Evolutionary conservation across 2,113 vertebrate species (phyloP), one percentile per base, ranked within the genome.

Genomic region (Cyprinodon variegatus): DNA sequence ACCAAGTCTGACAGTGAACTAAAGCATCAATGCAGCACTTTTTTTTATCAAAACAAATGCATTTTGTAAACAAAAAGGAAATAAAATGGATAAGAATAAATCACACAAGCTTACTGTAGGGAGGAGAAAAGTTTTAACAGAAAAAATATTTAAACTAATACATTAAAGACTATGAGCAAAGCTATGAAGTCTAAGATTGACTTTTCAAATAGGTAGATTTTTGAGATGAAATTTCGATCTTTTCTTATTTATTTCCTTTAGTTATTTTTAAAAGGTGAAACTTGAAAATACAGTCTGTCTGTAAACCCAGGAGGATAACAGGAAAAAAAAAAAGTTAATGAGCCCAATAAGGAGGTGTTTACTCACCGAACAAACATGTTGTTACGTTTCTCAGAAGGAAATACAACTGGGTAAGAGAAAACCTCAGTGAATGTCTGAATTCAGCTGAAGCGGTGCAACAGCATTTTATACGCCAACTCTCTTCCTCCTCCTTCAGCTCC

Each of bases 301-400:
- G 61, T 38, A 17, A n/a, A 20, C 20, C 20, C 50, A 57, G 50
- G 37, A 7, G 4, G 15, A 63, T 3, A 8, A 37, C 15, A 14
- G 0, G 2, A 20, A 29, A 48, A 48, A 37, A 37, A 20, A 11
- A 43, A 22, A 17, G 65, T 57, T 68, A 11, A 40, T 69, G 14
- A 39, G 38, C 12, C 12, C 39, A 65, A 46, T 39, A 59, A 41
- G 41, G 15, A 72, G 63, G 20, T 39, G 29, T 65, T 40, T 13
- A 88, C 88, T 90, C 73, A 90, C 88, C 82, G 67, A 14, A 0
- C 72, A 13, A 84, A 46, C 88, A 90, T 90, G 65, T 65, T 74
- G 82, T 17, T 48, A 57, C 60, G 65, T 20, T 70, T 85, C 77
- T 75, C 11, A 1, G 65, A 68, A 37, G 0, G 6, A 70, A 39